Base-by-base conservation (phyloP, 1,140 invertebrate genomes). In the Bradysia coprophila region DNA sequence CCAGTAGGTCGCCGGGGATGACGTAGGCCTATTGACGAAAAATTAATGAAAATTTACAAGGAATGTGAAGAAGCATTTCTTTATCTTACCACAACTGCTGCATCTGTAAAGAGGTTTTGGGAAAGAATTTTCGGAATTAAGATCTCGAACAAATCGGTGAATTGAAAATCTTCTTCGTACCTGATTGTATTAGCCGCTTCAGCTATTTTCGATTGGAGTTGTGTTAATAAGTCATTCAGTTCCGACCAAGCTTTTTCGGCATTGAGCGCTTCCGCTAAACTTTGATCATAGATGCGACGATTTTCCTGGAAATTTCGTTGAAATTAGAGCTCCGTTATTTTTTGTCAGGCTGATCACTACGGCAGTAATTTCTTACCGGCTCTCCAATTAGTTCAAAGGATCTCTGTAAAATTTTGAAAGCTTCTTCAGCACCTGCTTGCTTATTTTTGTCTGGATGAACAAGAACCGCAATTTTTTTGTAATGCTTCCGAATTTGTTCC, bases 401-500 rank as follows among this genome's bases (percentile, higher is more conserved):
- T 57, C 90, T 82, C 46, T 89, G 86, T 47, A 94, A 65, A 55
- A 93, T 92, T 65, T 94, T 94, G 59, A 95, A 95, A 21, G 89
- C 89, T 65, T 95, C 90, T 58, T 94, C 90, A 8, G 91, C 88
- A 38, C 91, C 89, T 9, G 85, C 81, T 59, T 90, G 84, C 54
- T 80, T 82, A 65, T 94, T 94, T 66, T 95, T 94, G 56, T 93
- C 89, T 1, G 90, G 91, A 71, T 95, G 90, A 34, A 95, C 89
- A 11, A 95, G 67, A 53, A 93, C 81, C 3, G 89, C 89, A 64
- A 94, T 90, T 48, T 80, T 72, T 52, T 85, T 82, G 57, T 93
- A 94, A 68, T 94, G 92, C 51, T 83, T 82, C 53, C 89, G 89
- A 51, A 95, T 91, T 51, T 93, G 88, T 50, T 94, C 90, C 55